Evolutionary conservation across 2,113 vertebrate species (phyloP), one percentile per base, ranked within the genome.

Genomic region (Lepisosteus oculatus): DNA sequence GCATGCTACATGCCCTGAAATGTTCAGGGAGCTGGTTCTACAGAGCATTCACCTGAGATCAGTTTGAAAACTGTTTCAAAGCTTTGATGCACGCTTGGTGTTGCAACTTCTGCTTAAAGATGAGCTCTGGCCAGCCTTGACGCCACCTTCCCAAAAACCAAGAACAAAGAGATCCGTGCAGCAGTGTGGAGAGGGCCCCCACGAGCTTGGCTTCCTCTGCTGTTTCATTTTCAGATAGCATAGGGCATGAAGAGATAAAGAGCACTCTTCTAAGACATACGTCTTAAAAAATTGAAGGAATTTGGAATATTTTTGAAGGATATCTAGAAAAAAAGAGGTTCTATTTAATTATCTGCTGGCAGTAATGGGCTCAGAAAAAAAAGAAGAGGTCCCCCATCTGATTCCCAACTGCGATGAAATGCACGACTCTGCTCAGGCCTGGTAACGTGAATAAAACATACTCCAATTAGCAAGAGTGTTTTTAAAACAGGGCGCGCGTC

Each of bases 261-360:
- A 65, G 47, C 47, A 51, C 72, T 84, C 71, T 77, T 77, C 75
- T 63, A 62, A 79, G 66, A 69, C 67, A 69, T 29, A 76, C 68
- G 71, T 62, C 71, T 84, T 75, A 81, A 84, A 82, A 29, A 83
- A 75, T 62, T 51, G 64, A 76, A 29, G 70, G 67, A 45, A 72
- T 13, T 51, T 74, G 74, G 62, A 76, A 79, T 78, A 74, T 76
- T 79, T 29, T 73, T 71, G 66, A 79, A 67, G 78, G 70, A 74
- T 74, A 57, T 73, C 41, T 74, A 77, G 17, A 61, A 77, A 42
- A 67, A 73, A 67, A 47, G 15, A 17, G 74, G 44, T 67, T 75
- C 65, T 72, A 77, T 78, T 80, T 74, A 79, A 81, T 80, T 69
- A 77, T 74, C 66, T 72, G 61, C 68, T 70, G 73, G 69, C 73